A percentile compares a stretch with the other conserved stretches of the same genome.
Evolutionary conservation across 1,140 invertebrate species (phyloP).

Genomic region (Megalonaias nervosa): DNA sequence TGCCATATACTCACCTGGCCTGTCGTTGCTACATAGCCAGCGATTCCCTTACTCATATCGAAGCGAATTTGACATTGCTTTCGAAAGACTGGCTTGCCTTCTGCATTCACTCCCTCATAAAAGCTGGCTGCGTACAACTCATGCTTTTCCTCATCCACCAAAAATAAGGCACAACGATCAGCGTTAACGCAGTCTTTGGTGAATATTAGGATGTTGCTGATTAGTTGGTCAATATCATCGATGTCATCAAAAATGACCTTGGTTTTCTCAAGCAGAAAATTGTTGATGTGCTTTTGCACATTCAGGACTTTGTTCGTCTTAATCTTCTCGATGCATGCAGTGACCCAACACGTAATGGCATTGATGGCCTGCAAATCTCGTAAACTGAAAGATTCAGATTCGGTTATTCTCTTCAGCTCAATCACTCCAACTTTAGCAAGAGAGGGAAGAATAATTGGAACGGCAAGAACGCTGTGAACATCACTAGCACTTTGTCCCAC

Average conservation of each 20-base stretch:
- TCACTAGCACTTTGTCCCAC: constrained; percentile 29
- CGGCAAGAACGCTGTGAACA: constrained; percentile 40
- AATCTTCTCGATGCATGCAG: constrained; percentile 42
- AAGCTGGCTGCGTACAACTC: constrained; percentile 86
- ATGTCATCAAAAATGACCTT: constrained; percentile 81
- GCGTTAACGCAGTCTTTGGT: constrained; percentile 85
- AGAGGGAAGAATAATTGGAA: constrained; percentile 43
- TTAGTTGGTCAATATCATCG: constrained; percentile 83
- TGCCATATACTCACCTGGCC: constrained; percentile 76
- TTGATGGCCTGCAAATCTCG: constrained; percentile 42
- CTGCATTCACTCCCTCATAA: constrained; percentile 76
- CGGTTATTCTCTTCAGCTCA: constrained; percentile 37
- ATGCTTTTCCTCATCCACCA: constrained; percentile 78
- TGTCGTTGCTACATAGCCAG: constrained; percentile 92
- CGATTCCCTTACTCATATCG: constrained; percentile 96
- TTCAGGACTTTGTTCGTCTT: constrained; percentile 40
- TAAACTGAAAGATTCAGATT: constrained; percentile 35
- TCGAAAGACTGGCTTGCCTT: constrained; percentile 33
- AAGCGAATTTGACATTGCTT: constrained; percentile 75
- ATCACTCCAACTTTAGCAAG: constrained; percentile 39
- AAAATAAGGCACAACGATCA: constrained; percentile 82
- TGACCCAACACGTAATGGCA: constrained; percentile 44
- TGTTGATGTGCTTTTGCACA: constrained; percentile 72
- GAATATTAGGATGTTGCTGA: constrained; percentile 82
- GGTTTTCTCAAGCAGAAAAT: constrained; percentile 80